Evolutionary conservation across 2,113 vertebrate genomes (phyloP).

Genomic region (Oreochromis spilurus): DNA sequence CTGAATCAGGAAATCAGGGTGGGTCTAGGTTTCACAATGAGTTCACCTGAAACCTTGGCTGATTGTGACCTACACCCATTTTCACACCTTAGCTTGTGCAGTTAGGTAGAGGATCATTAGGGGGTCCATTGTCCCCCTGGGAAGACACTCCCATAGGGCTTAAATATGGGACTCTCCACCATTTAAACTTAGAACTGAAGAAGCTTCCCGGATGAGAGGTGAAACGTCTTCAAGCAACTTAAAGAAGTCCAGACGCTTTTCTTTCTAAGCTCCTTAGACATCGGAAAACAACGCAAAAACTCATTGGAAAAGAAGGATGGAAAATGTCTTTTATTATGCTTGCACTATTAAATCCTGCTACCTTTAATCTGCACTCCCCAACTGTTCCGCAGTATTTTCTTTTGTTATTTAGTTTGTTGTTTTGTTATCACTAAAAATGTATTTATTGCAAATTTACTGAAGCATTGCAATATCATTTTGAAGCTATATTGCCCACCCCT

Average conservation of each 20-base stretch:
- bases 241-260: background rate
- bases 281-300: background rate
- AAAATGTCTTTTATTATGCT: background rate
- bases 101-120: background rate
- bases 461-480: accelerated
- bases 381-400: background rate
- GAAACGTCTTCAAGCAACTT: background rate
- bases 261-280: background rate
- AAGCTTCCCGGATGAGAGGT: background rate
- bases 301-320: background rate
- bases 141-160: accelerated
- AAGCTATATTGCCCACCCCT: background rate
- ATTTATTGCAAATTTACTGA: background rate
- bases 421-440: background rate
- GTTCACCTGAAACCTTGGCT: accelerated
- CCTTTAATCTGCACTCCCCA: background rate
- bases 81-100: accelerated
- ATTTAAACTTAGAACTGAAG: background rate
- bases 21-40: background rate
- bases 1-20: background rate
- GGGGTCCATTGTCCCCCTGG: background rate
- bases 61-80: background rate
- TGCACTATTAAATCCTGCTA: background rate
- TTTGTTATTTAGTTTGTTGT: background rate
- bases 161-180: background rate